Percentiles rank a stretch among this genome's conserved stretches.
These are phyloP conservation scores for Himalopsyche phryganea DNA, from an alignment of 1,140 invertebrate genomes.

Conservation along the genomic window DNA sequence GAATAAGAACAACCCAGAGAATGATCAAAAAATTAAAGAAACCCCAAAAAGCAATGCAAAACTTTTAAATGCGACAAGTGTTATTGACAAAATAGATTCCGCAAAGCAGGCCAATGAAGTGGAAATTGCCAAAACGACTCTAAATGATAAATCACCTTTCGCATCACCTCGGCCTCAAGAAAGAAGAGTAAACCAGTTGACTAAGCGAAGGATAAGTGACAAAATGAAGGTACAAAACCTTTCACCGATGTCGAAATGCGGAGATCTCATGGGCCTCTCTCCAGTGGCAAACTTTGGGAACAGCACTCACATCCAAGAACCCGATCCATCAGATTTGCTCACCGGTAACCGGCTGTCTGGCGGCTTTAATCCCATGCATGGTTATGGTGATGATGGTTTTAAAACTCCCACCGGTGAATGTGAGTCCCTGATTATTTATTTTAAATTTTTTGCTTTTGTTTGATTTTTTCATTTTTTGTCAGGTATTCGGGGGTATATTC, in stretches of 20 bases:
- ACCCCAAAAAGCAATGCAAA: background rate
- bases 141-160: background rate
- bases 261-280: slow-evolving; percentile 32
- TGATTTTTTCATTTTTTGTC: background rate
- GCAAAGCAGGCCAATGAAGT: background rate
- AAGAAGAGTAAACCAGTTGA: slow-evolving; percentile 12
- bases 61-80: background rate
- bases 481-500: too few species aligned
- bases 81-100: background rate
- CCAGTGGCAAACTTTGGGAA: slow-evolving; percentile 10
- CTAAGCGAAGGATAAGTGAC: slow-evolving; percentile 1
- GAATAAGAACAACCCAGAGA: background rate
- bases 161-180: slow-evolving; percentile 4
- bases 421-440: slow-evolving; percentile 29
- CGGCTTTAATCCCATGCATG: background rate
- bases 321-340: too few species aligned
- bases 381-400: slow-evolving; percentile 25
- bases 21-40: background rate
- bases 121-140: background rate
- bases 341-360: background rate
- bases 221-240: slow-evolving; percentile 21
- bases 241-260: slow-evolving; percentile 31
- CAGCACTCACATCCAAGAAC: background rate
- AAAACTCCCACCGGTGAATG: slow-evolving; percentile 26
- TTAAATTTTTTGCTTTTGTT: slow-evolving; percentile 17